phyloP scores from a whole-genome alignment of 1,140 invertebrate genomes.

The Drosophila melanogaster region Release_6_plus_ISO1_MT NT_033777.3:23452501-23453000 shows the following conservation, averaged over 20 bases:
- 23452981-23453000: conserved; percentile 73
- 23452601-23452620: conserved; percentile 49
- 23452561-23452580: conserved; percentile 82
- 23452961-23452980: conserved; percentile 75
- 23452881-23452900: conserved; percentile 66
- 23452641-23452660: conserved; percentile 76
- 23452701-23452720: conserved; percentile 82
- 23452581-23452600: conserved; percentile 64
- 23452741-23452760: conserved; percentile 73
- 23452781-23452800: conserved; percentile 66
- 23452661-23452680: conserved; percentile 52
- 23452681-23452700: conserved; percentile 57
- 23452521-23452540: conserved; percentile 26
- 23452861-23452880: conserved; percentile 39
- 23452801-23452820: conserved; percentile 61
- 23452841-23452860: conserved; percentile 77
- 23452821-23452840: conserved; percentile 76
- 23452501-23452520: conserved; percentile 46
- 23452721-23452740: conserved; percentile 78
- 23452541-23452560: conserved; percentile 46
- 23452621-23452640: conserved; percentile 65
- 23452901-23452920: conserved; percentile 66
- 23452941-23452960: conserved; percentile 61
- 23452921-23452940: conserved; percentile 44
- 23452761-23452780: conserved; percentile 50